Evolutionary conservation across 2,888 invertebrate species (phyloP), one percentile per base, ranked within the genome.

Genomic region (Thereva unica): DNA sequence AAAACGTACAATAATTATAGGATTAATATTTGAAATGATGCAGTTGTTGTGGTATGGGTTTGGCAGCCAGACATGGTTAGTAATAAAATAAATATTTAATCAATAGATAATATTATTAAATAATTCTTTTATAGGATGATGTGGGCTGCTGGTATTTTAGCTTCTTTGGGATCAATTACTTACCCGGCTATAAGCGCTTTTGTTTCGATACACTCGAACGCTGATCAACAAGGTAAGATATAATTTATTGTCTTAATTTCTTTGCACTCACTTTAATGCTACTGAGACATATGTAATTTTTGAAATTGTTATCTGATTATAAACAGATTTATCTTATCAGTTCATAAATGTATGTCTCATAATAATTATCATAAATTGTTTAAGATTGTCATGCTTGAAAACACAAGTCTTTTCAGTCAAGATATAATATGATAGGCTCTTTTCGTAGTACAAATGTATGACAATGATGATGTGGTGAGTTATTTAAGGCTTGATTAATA

Each of bases 151-250:
- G 99, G 99, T 64, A 88, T 96, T 72, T 84, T 99, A 72, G 98
- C 98, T 44, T 95, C 97, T 9, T 87, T 98, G 73, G 96, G 95
- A 70, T 95, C 95, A 72, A 91, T 99, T 74, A 97, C 97, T 4
- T 99, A 99, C 84, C 99, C 99, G 42, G 97, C 98, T 65, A 98
- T 99, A 77, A 96, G 96, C 80, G 95, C 98, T 44, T 99, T 97
- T 82, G 97, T 97, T 65, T 97, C 97, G 9, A 93, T 97, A 77
- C 96, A 97, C 82, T 95, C 97, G 71, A 92, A 95, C 76, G 91
- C 94, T n/a, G 98, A 99, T 81, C 90, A 96, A 76, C 99, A 99
- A 84, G 99, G 93, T 84, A 76, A 71, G 64, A 64, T 66, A 42
- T 34, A 53, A 53, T 6, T 47, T n/a, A 5, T 47, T 10, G 5